A percentile compares a stretch with the other conserved stretches of the same genome.
Conservation (phyloP, 2,797 vertebrate genomes). For the Micrastur ruficollis region DNA sequence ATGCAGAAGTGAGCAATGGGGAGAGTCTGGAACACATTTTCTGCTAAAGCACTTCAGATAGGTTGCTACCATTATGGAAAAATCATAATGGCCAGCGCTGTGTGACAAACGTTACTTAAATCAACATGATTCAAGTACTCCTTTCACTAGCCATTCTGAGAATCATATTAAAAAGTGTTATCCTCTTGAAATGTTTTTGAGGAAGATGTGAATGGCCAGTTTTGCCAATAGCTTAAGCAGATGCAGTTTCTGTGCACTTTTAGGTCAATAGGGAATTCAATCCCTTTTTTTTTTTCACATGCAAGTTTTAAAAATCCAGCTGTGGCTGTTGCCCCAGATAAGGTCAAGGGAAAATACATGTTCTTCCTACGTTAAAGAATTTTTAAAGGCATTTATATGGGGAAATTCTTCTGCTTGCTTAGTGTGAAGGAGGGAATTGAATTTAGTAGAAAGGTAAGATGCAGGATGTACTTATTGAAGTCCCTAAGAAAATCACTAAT, state of each 20-base stretch:
- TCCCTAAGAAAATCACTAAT: background rate
- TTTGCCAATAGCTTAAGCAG: background rate
- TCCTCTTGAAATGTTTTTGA: background rate
- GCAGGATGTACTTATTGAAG: background rate
- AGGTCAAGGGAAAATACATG: slow-evolving; percentile 25
- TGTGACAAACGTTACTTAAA: background rate
- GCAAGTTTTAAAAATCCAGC: background rate
- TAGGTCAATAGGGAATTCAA: background rate
- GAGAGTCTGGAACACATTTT: background rate
- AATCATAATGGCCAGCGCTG: background rate
- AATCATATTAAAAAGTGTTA: background rate
- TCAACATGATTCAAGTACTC: background rate
- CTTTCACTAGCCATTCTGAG: background rate
- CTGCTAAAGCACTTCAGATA: background rate
- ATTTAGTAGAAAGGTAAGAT: background rate
- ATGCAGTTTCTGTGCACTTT: background rate
- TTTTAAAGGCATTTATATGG: background rate
- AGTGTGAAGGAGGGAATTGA: background rate
- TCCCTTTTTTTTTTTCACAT: background rate
- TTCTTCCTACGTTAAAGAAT: background rate
- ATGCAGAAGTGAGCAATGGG: background rate
- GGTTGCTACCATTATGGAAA: background rate
- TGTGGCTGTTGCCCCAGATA: background rate
- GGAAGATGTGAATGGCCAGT: background rate
- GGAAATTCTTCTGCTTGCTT: background rate